Evolutionary conservation across 2,888 invertebrate species (phyloP).

Genomic region (Globia sparganii): DNA sequence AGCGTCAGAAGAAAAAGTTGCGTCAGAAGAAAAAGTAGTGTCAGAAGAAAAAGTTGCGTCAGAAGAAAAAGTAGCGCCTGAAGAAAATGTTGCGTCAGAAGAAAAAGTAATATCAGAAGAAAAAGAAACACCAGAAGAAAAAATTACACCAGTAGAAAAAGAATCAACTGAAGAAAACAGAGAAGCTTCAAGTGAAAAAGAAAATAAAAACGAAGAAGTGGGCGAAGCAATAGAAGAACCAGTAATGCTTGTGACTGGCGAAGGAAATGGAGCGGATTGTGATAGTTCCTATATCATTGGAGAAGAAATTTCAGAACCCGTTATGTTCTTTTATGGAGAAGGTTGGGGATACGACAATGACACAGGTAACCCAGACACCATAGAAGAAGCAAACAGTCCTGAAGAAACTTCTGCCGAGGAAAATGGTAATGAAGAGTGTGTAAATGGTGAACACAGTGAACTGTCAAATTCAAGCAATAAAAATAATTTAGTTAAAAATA

Average conservation of each 20-base stretch:
- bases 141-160: not conserved
- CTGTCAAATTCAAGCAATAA: slow-evolving; percentile 75
- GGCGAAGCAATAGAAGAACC: slow-evolving; percentile 94
- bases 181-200: slow-evolving; percentile 64
- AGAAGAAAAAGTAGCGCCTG: not conserved
- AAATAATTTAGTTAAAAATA: slow-evolving; percentile 78
- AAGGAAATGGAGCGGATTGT: slow-evolving; percentile 92
- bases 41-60: not conserved
- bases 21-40: not conserved
- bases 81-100: not conserved
- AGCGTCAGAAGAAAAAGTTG: not conserved
- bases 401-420: slow-evolving; percentile 79
- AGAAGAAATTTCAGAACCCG: slow-evolving; percentile 93
- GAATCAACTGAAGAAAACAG: slow-evolving; percentile 45
- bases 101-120: slow-evolving; percentile 5
- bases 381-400: slow-evolving; percentile 75
- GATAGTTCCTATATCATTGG: slow-evolving; percentile 90
- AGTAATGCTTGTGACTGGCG: slow-evolving; percentile 92
- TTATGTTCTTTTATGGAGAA: slow-evolving; percentile 93
- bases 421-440: slow-evolving; percentile 80
- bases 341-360: slow-evolving; percentile 93
- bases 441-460: slow-evolving; percentile 83
- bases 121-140: slow-evolving; percentile 14
- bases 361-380: slow-evolving; percentile 92
- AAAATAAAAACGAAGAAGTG: slow-evolving; percentile 73